These are phyloP conservation scores for Drosophila santomea DNA, from an alignment of 1,140 invertebrate species.

Conservation along the genomic window DNA sequence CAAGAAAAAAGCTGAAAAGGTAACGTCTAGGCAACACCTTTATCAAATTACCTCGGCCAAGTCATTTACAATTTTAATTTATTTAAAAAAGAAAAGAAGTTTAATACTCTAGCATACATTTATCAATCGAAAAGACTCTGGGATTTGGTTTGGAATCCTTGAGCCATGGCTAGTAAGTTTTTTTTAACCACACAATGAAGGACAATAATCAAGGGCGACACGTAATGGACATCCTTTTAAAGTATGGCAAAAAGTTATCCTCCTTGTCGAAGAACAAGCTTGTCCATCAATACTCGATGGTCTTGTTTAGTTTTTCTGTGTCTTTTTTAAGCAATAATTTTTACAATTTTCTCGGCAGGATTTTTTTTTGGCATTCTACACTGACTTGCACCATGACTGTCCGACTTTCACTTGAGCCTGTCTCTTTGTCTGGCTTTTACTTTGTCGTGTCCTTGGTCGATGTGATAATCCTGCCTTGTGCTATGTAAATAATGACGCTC, in stretches of 20 bases:
- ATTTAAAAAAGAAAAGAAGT: background rate
- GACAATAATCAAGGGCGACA: slow-evolving; percentile 21
- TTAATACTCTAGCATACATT: background rate
- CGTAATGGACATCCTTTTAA: slow-evolving; percentile 43
- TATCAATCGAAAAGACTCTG: slow-evolving; percentile 12
- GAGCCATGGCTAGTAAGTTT: background rate
- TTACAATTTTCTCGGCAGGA: background rate
- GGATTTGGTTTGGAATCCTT: background rate
- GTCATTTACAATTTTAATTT: background rate
- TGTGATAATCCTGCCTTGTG: slow-evolving; percentile 67
- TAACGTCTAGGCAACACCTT: background rate
- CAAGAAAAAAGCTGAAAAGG: background rate
- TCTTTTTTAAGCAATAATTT: slow-evolving; percentile 44
- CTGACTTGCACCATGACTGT: background rate
- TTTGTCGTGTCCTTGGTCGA: slow-evolving; percentile 21
- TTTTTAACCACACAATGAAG: slow-evolving; percentile 13
- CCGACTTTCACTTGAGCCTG: slow-evolving; percentile 46
- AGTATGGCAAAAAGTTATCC: slow-evolving; percentile 32
- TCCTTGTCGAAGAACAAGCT: slow-evolving; percentile 19
- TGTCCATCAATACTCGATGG: slow-evolving; percentile 49
- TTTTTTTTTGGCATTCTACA: too few relatives aligned
- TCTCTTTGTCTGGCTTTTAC: slow-evolving; percentile 28
- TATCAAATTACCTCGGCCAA: background rate
- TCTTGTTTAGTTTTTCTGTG: slow-evolving; percentile 35
- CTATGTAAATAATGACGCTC: slow-evolving; percentile 75